Base-by-base conservation (phyloP, 2,797 vertebrate genomes). In the Periophthalmus magnuspinnatus region DNA sequence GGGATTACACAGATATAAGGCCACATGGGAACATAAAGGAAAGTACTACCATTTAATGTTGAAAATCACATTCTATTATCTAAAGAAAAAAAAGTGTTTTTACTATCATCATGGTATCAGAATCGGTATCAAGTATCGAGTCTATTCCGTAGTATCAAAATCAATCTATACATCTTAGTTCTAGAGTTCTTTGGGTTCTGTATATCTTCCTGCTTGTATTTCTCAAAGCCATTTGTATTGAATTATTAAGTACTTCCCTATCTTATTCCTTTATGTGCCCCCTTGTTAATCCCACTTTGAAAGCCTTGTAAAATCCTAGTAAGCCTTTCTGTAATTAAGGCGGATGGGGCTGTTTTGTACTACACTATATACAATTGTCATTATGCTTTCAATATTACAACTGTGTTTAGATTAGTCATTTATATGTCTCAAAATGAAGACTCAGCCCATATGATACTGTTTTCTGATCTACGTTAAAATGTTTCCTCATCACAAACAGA, bases 231-330 rank as follows among this genome's bases (percentile, higher is more conserved):
- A 36, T 61, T 75, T 70, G 57, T 81, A 68, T 48, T 48, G 41
- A 45, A 64, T 64, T 64, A 47, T 74, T 54, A 70, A 66, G 74
- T 47, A 63, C 36, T 19, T 60, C 77, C 69, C 59, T 65, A 36
- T 80, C 70, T 67, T 41, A 69, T 57, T 32, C 41, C 68, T 69
- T 72, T 67, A 61, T n/a, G 34, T 56, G 56, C 67, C 61, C 71
- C 68, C 47, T 57, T 69, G 50, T 71, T 71, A 69, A 73, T 68
- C 69, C 50, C 21, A 54, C 19, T 73, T 70, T 81, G 65, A 72
- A 76, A 62, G 36, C n/a, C 36, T 62, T 62, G 36, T 41, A 45
- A 62, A 62, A 4, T 45, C 34, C 38, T n/a, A 41, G 60, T 13
- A 62, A 57, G 13, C 14, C 55, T 57, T 17, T 6, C 5, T 13